Percentiles rank a stretch among this genome's conserved stretches.
These are phyloP conservation scores for Pseudomyrmex flavicornis DNA, from an alignment of 1,140 invertebrate genomes.

Conservation along the genomic window DNA sequence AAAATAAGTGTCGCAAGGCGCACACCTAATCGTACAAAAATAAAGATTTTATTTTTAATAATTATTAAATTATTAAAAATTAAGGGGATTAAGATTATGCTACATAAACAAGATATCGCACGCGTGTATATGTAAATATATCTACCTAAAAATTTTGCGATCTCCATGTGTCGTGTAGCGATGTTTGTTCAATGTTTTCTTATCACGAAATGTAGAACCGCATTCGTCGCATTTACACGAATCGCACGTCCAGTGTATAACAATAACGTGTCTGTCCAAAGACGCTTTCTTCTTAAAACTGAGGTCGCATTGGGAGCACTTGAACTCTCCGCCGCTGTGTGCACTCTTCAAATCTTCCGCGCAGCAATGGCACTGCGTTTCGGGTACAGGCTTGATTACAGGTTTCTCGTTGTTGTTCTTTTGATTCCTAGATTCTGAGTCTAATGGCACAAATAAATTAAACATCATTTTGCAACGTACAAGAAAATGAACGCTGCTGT, in stretches of 20 bases:
- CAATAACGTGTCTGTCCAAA: constrained; percentile 84
- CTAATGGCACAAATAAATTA: constrained; percentile 36
- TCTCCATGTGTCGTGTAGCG: constrained; percentile 83
- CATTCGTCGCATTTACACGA: constrained; percentile 84
- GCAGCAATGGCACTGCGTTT: constrained; percentile 85
- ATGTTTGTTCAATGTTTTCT: constrained; percentile 85
- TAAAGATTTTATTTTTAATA: no score
- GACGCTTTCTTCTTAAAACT: constrained; percentile 85
- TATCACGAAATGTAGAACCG: constrained; percentile 83
- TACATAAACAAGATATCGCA: no score
- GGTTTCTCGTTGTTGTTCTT: constrained; percentile 79
- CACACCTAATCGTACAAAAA: constrained; percentile 82
- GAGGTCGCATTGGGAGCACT: constrained; percentile 84
- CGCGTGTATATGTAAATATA: constrained; percentile 55
- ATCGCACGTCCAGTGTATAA: constrained; percentile 85
- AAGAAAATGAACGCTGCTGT: neutral
- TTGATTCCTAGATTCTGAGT: constrained; percentile 63
- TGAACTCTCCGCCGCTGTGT: constrained; percentile 83
- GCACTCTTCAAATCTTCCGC: constrained; percentile 85
- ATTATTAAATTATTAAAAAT: no score
- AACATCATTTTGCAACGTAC: constrained; percentile 10
- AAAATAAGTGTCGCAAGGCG: constrained; percentile 88
- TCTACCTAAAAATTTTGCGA: constrained; percentile 79
- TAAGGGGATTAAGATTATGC: neutral
- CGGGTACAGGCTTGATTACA: constrained; percentile 79